These are phyloP conservation scores for Lepus townsendii DNA, from an alignment of 2,797 vertebrate species.

Conservation along the genomic window DNA sequence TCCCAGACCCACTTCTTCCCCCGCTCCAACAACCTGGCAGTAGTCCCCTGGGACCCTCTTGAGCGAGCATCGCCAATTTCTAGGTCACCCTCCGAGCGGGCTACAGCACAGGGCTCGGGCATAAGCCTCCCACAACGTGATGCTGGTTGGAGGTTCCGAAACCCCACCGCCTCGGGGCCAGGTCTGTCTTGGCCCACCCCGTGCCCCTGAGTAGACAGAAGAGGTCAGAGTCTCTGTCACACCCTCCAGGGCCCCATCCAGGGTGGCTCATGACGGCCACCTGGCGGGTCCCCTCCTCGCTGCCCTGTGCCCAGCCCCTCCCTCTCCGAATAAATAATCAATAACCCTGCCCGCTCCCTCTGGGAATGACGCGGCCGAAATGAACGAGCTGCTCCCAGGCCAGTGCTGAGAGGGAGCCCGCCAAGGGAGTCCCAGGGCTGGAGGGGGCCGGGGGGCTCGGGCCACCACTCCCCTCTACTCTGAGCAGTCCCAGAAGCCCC, in stretches of 20 bases:
- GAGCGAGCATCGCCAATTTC: constrained; percentile 66
- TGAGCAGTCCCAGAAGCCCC: neutral
- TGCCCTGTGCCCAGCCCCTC: constrained; percentile 14
- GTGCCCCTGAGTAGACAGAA: neutral
- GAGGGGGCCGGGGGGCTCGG: neutral
- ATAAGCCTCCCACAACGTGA: neutral
- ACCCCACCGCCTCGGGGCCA: neutral
- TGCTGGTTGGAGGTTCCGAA: neutral
- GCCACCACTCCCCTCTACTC: neutral
- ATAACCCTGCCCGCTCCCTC: constrained; percentile 63
- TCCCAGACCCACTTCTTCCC: constrained; percentile 13
- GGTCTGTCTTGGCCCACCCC: neutral
- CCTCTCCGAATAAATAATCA: constrained; percentile 69
- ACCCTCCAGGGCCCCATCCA: neutral
- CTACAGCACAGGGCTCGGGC: neutral
- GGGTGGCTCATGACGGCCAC: neutral
- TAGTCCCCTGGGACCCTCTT: constrained; percentile 55
- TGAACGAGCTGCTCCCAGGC: constrained; percentile 21
- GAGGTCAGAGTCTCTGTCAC: constrained; percentile 27
- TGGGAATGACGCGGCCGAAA: constrained; percentile 82
- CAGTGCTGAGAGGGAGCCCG: neutral
- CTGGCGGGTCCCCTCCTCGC: too few species aligned
- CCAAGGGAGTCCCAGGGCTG: neutral
- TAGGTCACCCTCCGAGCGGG: constrained; percentile 72
- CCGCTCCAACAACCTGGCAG: neutral